A percentile compares a stretch with the other conserved stretches of the same genome.
Conservation (phyloP, 2,888 invertebrate species). For the Thera britannica region DNA sequence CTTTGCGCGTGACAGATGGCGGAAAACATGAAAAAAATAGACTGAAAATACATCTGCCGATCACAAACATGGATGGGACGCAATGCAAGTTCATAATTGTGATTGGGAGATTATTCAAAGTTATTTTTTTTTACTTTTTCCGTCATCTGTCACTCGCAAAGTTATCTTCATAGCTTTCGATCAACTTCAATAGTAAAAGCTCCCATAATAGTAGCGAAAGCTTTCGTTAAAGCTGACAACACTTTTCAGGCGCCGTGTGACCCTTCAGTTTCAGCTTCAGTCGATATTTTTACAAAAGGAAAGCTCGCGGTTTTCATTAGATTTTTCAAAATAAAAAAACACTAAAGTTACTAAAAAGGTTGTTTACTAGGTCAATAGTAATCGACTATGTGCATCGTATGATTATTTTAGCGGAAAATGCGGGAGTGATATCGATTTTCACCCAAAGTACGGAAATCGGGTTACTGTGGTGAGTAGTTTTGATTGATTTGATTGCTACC, state of each 20-base stretch:
- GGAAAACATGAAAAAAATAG: no score
- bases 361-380: background rate
- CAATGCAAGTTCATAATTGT: no score
- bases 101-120: no score
- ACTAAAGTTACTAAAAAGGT: slow-evolving; percentile 14
- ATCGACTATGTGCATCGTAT: slow-evolving; percentile 12
- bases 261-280: slow-evolving; percentile 45
- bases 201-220: slow-evolving; percentile 26
- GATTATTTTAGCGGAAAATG: background rate
- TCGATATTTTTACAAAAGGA: slow-evolving; percentile 58
- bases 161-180: no score
- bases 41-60: no score
- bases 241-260: slow-evolving; percentile 9
- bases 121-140: no score
- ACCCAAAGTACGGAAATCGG: background rate
- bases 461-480: slow-evolving; percentile 5
- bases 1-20: no score
- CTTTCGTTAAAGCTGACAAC: slow-evolving; percentile 33
- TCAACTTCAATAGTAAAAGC: slow-evolving; percentile 1
- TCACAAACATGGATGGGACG: no score
- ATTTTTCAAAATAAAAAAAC: background rate
- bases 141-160: no score
- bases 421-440: slow-evolving; percentile 33
- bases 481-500: background rate
- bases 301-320: slow-evolving; percentile 1